phyloP scores from a whole-genome alignment of 2,888 invertebrate species.

The Atherix ibis region DNA sequence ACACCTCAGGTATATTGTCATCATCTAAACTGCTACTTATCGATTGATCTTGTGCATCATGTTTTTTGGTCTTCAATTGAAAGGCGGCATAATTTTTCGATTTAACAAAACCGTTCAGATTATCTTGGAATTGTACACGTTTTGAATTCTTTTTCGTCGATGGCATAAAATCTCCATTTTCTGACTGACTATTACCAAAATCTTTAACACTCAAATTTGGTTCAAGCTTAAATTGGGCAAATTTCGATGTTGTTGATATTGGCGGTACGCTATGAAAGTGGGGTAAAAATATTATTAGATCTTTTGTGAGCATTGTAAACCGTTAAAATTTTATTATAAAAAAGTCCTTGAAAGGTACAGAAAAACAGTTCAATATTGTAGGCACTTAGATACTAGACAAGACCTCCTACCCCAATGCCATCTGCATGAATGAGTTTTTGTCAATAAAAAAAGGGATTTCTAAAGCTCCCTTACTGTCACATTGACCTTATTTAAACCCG shows the following conservation, averaged over 20 bases:
- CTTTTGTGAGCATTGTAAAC: too few species aligned
- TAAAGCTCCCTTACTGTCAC: too few species aligned
- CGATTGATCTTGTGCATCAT: constrained; percentile 20
- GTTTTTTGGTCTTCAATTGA: constrained; percentile 20
- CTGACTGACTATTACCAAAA: constrained; percentile 20
- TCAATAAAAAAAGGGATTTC: too few species aligned
- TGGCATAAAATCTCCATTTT: constrained; percentile 14
- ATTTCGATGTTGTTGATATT: constrained; percentile 27
- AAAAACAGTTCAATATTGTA: too few species aligned
- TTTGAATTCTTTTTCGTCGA: constrained; percentile 22
- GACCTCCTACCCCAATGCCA: too few species aligned
- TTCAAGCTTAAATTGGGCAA: constrained; percentile 30
- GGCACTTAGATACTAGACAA: too few species aligned
- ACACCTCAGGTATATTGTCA: constrained; percentile 26
- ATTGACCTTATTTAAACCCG: too few species aligned
- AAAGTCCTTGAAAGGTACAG: not conserved
- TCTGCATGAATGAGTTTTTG: too few species aligned
- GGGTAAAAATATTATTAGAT: not conserved
- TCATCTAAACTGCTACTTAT: constrained; percentile 16
- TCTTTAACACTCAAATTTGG: constrained; percentile 31
- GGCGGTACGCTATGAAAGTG: constrained; percentile 22
- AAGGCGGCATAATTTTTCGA: constrained; percentile 20
- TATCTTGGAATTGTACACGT: constrained; percentile 29
- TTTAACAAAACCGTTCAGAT: constrained; percentile 21
- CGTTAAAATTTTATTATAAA: too few species aligned